phyloP scores from a whole-genome alignment of 2,888 invertebrate genomes.

The Helleia helle region DNA sequence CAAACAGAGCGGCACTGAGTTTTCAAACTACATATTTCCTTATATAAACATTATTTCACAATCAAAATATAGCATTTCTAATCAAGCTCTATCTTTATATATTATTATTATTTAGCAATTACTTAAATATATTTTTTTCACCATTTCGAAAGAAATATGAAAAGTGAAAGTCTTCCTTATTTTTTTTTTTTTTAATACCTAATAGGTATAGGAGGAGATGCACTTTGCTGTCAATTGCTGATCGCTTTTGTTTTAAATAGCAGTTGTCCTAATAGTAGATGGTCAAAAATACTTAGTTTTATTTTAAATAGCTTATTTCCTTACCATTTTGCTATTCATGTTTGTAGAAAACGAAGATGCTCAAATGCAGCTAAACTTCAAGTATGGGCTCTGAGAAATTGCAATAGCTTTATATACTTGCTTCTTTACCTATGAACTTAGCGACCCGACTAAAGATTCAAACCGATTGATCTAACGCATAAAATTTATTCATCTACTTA shows the following conservation, averaged over 20 bases:
- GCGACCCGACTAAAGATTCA: constrained; percentile 56
- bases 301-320: too few species aligned
- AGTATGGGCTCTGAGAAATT: constrained; percentile 61
- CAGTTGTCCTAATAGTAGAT: too few species aligned
- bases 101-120: too few species aligned
- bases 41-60: not conserved
- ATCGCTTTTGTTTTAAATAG: too few species aligned
- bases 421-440: constrained; percentile 71
- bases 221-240: too few species aligned
- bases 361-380: constrained; percentile 24
- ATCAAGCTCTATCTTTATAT: too few species aligned
- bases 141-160: too few species aligned
- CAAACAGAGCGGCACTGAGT: not conserved
- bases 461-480: constrained; percentile 35
- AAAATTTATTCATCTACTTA: constrained; percentile 14
- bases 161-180: too few species aligned
- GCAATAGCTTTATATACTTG: constrained; percentile 63
- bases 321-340: constrained; percentile 8
- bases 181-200: too few species aligned
- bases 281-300: too few species aligned
- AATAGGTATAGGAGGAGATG: too few species aligned
- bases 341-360: constrained; percentile 13
- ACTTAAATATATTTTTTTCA: too few species aligned
- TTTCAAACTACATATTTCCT: constrained; percentile 4
- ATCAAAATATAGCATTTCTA: not conserved